Conservation (phyloP, 1,140 invertebrate genomes). For the Homalodisca vitripennis region DNA sequence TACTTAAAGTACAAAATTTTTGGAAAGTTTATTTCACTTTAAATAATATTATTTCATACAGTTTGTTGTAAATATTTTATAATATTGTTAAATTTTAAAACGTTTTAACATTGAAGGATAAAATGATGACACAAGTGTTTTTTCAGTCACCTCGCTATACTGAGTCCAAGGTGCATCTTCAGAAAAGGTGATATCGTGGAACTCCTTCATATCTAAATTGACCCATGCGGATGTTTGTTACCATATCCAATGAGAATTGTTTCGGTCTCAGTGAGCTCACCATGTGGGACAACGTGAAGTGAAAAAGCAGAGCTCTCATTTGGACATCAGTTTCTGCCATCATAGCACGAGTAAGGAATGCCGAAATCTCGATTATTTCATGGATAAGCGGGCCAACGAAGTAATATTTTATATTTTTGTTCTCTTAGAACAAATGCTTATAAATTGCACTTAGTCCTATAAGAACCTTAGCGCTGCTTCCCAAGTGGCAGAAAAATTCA, state of each 20-base stretch:
- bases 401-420: no score
- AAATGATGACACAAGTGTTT: no score
- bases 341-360: constrained; percentile 82
- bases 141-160: constrained; percentile 59
- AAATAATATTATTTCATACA: no score
- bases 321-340: constrained; percentile 94
- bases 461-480: no score
- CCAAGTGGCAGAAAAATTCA: no score
- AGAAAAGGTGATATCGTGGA: constrained; percentile 62
- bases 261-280: constrained; percentile 74
- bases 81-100: no score
- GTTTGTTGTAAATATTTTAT: neutral
- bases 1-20: no score
- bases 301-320: constrained; percentile 90
- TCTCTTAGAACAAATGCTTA: no score
- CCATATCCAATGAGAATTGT: neutral
- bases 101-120: no score
- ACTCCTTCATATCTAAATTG: neutral
- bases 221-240: constrained; percentile 11
- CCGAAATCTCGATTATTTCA: constrained; percentile 82
- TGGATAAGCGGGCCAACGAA: no score
- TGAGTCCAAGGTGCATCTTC: constrained; percentile 68
- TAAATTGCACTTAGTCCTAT: no score
- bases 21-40: no score
- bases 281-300: constrained; percentile 89